Evolutionary conservation across 2,888 invertebrate genomes (phyloP).

Genomic region (Brachypalpus laphriformis): DNA sequence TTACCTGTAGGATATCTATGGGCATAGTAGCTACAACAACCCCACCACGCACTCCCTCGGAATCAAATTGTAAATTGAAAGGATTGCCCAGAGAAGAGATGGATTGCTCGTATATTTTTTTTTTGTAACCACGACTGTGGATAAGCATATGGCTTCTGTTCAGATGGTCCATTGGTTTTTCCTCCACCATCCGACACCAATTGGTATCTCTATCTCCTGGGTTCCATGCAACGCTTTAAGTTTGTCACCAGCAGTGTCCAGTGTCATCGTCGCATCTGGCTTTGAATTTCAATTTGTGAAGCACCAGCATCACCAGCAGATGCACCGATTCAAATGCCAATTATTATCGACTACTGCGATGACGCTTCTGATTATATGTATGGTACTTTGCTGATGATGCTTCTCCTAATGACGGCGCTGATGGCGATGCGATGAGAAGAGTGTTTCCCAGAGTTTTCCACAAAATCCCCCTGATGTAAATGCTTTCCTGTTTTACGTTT

Average conservation of each 20-base stretch:
- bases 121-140: slow-evolving; percentile 2
- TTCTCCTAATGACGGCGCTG: slow-evolving; percentile 36
- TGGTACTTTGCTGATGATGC: slow-evolving; percentile 26
- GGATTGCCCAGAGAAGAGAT: slow-evolving; percentile 2
- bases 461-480: slow-evolving; percentile 29
- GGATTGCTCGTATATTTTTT: slow-evolving; percentile 2
- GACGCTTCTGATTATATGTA: slow-evolving; percentile 26
- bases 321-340: slow-evolving; percentile 42
- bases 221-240: background rate
- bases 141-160: slow-evolving; percentile 31
- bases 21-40: background rate
- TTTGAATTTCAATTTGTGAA: slow-evolving; percentile 36
- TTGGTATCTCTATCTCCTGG: slow-evolving; percentile 7
- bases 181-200: background rate
- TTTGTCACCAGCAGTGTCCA: slow-evolving; percentile 19
- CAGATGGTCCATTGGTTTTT: slow-evolving; percentile 18
- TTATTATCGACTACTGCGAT: slow-evolving; percentile 29
- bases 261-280: slow-evolving; percentile 14
- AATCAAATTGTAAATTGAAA: slow-evolving; percentile 40
- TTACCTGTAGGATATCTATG: slow-evolving; percentile 42
- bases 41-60: background rate
- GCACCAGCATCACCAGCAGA: slow-evolving; percentile 39
- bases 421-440: slow-evolving; percentile 24
- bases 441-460: slow-evolving; percentile 31
- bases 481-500: slow-evolving; percentile 44